Base-by-base conservation (phyloP, 2,888 invertebrate genomes). In the Iphiclides podalirius region DNA sequence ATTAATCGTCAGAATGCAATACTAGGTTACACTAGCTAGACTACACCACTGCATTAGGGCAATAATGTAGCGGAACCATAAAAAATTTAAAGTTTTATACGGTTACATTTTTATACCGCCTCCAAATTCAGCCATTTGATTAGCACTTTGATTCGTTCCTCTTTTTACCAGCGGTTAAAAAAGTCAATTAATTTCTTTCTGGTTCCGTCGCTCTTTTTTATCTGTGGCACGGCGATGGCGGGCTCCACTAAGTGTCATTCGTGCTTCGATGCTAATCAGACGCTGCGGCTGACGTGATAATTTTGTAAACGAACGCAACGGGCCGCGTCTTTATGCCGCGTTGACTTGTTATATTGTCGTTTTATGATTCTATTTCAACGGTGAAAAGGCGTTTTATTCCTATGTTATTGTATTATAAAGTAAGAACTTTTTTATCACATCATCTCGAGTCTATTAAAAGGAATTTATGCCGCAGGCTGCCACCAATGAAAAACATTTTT, bases 291-390 rank as follows among this genome's bases (percentile, higher is more conserved):
- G 43, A 43, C 42, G 43, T 49, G 43, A 34, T 49, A 43, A 49
- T 38, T 49, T 43, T 49, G 11, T 43, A 37, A 38, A 49, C 12
- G 38, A 38, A 43, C 36, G 57, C 44, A 38, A 23, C 23, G 38
- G 37, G 15, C n/a, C 17, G 17, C 17, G 11, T 23, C 13, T 31
- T 13, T 35, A 17, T 42, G 39, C 8, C 13, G 15, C 4, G n/a
- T n/a, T n/a, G n/a, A n/a, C n/a, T 11, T 34, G 23, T 36, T 36
- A 41, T 28, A 28, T 41, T 28, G 28, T 35, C 9, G 26, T 36
- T 47, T 31, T 47, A 36, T 36, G 26, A 14, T 35, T 14, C 1
- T n/a, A 20, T 31, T 9, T 9, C 28, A 2, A 8, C 2, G 28
- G 8, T 9, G 28, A 28, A 9, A 28, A 2, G 7, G 2, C n/a